Evolutionary conservation across 92 coral and sea anemone genomes (phyloP), one percentile per base, ranked within the genome.

Genomic region (Desmophyllum pertusum): DNA sequence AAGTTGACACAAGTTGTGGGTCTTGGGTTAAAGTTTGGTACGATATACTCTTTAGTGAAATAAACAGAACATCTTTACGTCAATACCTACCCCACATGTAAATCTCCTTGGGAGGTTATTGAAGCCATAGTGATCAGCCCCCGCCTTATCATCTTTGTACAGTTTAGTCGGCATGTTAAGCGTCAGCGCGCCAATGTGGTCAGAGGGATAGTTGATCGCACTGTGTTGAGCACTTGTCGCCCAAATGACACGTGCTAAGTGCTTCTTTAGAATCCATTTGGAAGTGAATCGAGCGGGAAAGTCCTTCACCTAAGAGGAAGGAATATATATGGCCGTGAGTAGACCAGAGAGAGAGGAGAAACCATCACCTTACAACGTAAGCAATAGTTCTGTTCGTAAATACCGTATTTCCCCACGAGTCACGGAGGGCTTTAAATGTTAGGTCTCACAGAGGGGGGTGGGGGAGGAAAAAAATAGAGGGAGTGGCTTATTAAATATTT

Each of bases 161-260:
- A 93, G 89, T 73, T 81, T 93, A 85, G 89, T 75, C 21, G 96
- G 96, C 90, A 78, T 90, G 89, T 88, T 93, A 39, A 92, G 92
- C n/a, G 91, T 86, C 81, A 84, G 84, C 41, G 93, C 96, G 11
- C 81, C 92, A 38, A 81, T 81, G 81, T 90, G 86, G 46, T 81
- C 83, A 39, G 66, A 75, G 1, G 93, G 92, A 62, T 90, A 93
- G 82, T 93, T 93, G 67, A 93, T 79, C 13, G 85, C 92, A 52
- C 87, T 85, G 87, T 93, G 96, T 75, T 93, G 96, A 33, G 91
- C 87, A 81, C 89, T 89, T 19, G 88, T 78, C 31, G 77, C 64
- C 96, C 96, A 93, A 30, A 93, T 84, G n/a, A 93, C 59, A 17
- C 92, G 92, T 35, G 87, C 77, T 5, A 93, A 41, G 35, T 86